phyloP scores from a whole-genome alignment of 2,797 vertebrate genomes.

The Remorina albescens region DNA sequence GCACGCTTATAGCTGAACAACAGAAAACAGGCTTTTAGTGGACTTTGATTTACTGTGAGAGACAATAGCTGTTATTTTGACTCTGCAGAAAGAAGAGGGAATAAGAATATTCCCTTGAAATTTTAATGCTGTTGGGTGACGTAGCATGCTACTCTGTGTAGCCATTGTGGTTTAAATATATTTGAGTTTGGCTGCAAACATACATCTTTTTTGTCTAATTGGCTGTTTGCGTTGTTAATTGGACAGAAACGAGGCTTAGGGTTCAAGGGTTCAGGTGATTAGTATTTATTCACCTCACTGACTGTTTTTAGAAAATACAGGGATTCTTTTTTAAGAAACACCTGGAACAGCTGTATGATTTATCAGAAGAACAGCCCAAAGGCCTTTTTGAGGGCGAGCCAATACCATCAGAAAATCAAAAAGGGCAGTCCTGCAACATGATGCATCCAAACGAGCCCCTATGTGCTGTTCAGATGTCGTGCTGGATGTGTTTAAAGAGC shows the following conservation, averaged over 20 bases:
- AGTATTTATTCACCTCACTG: neutral
- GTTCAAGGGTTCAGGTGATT: slow-evolving; percentile 1
- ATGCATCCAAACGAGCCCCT: slow-evolving; percentile 22
- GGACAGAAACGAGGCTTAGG: neutral
- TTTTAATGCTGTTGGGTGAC: slow-evolving; percentile 43
- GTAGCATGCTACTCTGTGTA: neutral
- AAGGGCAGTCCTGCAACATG: neutral
- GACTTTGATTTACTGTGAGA: slow-evolving; percentile 59
- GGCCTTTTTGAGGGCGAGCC: slow-evolving; percentile 7
- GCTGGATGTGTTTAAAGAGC: slow-evolving; percentile 41
- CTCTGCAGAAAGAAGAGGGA: slow-evolving; percentile 30
- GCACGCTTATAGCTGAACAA: slow-evolving; percentile 53
- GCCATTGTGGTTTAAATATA: slow-evolving; percentile 19
- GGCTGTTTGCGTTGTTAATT: slow-evolving; percentile 10
- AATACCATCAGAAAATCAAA: slow-evolving; percentile 9
- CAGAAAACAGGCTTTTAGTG: slow-evolving; percentile 70
- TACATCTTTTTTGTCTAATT: neutral
- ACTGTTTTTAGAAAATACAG: neutral
- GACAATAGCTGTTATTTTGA: slow-evolving; percentile 71
- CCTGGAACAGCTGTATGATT: slow-evolving; percentile 14
- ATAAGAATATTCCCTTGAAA: slow-evolving; percentile 49
- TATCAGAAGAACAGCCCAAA: slow-evolving; percentile 18
- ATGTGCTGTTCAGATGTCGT: slow-evolving; percentile 2
- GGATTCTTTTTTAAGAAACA: slow-evolving; percentile 11
- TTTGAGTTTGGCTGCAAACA: neutral